Evolutionary conservation across 2,797 vertebrate species (phyloP).

Genomic region (Silurus lanzhouensis): DNA sequence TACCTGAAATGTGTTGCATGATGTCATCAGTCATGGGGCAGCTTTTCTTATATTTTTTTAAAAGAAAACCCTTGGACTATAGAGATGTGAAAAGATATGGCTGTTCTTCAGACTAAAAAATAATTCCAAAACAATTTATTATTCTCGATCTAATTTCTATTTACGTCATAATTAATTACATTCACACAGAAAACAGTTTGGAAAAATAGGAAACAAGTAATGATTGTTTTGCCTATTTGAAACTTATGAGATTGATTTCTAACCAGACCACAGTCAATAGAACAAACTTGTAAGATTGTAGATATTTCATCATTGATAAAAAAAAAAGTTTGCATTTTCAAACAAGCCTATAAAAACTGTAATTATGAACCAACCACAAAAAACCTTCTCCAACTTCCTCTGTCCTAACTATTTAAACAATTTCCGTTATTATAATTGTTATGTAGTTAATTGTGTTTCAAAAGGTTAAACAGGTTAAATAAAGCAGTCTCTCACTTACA

Average conservation of each 20-base stretch:
- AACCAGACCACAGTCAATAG: no score
- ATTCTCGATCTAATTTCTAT: neutral
- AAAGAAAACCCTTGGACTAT: neutral
- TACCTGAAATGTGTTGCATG: constrained; percentile 16
- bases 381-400: neutral
- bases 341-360: neutral
- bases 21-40: constrained; percentile 2
- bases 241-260: neutral
- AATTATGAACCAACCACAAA: neutral
- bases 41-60: neutral
- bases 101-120: neutral
- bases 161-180: neutral
- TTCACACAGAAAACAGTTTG: neutral
- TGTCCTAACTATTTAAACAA: neutral
- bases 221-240: neutral
- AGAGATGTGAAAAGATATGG: neutral
- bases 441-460: neutral
- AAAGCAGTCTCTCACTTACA: neutral
- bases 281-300: neutral
- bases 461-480: neutral
- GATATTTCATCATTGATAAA: no score
- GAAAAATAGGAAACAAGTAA: neutral
- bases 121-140: neutral
- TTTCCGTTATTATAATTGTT: neutral
- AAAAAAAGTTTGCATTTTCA: neutral